Base-by-base conservation (phyloP, 2,113 vertebrate genomes). In the Mustelus asterias region DNA sequence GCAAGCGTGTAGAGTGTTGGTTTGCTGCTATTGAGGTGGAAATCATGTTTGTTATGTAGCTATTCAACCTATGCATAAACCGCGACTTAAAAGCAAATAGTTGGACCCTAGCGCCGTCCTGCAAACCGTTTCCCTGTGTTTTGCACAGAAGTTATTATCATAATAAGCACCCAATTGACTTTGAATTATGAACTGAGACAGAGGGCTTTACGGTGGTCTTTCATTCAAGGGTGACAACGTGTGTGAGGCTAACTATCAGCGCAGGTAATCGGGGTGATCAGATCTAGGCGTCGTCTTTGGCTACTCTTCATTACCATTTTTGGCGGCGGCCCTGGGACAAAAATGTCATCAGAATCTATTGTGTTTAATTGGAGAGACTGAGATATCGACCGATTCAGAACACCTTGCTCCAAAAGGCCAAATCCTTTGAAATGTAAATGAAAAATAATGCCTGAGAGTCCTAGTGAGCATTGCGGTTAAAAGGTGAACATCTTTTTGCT, bases 1-100 rank as follows among this genome's bases (percentile, higher is more conserved):
- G 96, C 96, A 97, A 96, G 96, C 97, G 96, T 96, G 96, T 96
- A 97, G 97, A 97, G 96, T 97, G 97, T 98, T 98, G 97, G 97
- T 98, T 98, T 98, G 97, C 98, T 97, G 97, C 98, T 96, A 97
- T 98, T 97, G 97, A 98, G 98, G 97, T 96, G 96, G 96, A 97
- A 97, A 97, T 96, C 96, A 97, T 97, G 97, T 97, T 97, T 97
- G 96, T 97, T 97, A 97, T 96, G 97, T 97, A 96, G 97, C 97
- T 97, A 96, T 96, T 96, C 13, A 96, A 95, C 98, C 97, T 97
- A 98, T 97, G 97, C 80, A 97, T 97, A 96, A 96, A 44, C 37
- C 80, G 96, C 54, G 95, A 97, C 96, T 67, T 96, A 95, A 96
- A 97, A 97, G 97, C 70, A 96, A 96, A 97, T 95, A 83, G 96